A percentile compares a stretch with the other conserved stretches of the same genome.
Evolutionary conservation across 2,797 vertebrate genomes (phyloP).

Genomic region (Sparus aurata): DNA sequence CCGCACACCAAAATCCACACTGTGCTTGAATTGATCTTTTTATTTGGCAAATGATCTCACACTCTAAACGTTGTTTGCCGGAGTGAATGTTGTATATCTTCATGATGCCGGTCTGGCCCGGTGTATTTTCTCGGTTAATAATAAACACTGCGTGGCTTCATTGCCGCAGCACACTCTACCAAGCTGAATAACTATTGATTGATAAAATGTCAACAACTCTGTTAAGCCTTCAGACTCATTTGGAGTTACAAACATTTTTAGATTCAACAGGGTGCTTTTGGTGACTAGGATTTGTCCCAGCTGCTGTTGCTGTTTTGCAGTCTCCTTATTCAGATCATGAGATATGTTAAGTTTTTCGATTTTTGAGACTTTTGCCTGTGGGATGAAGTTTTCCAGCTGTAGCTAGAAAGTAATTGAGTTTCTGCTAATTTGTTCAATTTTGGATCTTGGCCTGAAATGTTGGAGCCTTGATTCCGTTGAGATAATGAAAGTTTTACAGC

Average conservation of each 20-base stretch:
- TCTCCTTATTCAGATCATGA: constrained; percentile 9
- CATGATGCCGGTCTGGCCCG: not conserved
- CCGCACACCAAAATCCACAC: not conserved
- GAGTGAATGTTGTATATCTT: constrained; percentile 1
- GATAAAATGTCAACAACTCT: constrained; percentile 30
- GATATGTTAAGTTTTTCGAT: constrained; percentile 10
- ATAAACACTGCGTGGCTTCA: constrained; percentile 20
- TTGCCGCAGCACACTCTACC: not conserved
- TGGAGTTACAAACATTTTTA: constrained; percentile 19
- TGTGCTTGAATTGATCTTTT: not conserved
- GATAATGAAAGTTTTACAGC: constrained; percentile 10
- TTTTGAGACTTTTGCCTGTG: constrained; percentile 2
- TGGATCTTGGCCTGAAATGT: constrained; percentile 1
- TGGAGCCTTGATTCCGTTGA: constrained; percentile 16
- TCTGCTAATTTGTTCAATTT: constrained; percentile 31
- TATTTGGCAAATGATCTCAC: constrained; percentile 1
- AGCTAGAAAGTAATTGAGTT: constrained; percentile 20
- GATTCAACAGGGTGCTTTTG: not conserved
- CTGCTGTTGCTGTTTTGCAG: constrained; percentile 22
- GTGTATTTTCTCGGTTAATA: constrained; percentile 24
- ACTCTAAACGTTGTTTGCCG: not conserved
- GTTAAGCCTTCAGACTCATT: constrained; percentile 18
- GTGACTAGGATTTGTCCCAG: constrained; percentile 18
- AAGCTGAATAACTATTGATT: constrained; percentile 18
- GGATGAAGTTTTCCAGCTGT: constrained; percentile 23